These are phyloP conservation scores for Anthopleura xanthogrammica DNA, from an alignment of 92 coral and sea anemone species.

Conservation along the genomic window DNA sequence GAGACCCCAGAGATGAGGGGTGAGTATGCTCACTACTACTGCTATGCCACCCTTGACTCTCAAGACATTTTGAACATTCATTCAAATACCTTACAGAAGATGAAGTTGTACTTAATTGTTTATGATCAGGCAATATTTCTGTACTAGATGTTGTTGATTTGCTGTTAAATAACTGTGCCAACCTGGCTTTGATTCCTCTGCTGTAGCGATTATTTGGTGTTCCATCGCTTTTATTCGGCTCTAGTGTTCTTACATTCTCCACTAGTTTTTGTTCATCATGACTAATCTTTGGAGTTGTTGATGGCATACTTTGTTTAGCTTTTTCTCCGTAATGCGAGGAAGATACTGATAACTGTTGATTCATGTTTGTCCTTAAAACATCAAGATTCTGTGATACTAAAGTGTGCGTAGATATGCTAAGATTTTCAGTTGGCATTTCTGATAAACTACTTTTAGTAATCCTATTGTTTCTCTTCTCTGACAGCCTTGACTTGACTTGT, in stretches of 20 bases:
- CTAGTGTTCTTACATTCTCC: not conserved
- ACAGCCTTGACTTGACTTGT: not conserved
- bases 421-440: not conserved
- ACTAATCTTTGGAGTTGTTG: not conserved
- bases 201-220: conserved; percentile 74
- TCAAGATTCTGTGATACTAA: not conserved
- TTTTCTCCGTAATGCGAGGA: not conserved
- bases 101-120: not conserved
- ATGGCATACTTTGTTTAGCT: not conserved
- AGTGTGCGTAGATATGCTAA: not conserved
- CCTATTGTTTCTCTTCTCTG: not conserved
- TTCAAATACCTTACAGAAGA: conserved; percentile 29
- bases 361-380: not conserved
- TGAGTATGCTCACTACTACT: not conserved
- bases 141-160: conserved; percentile 26
- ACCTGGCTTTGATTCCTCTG: conserved; percentile 63
- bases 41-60: not conserved
- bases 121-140: conserved; percentile 17
- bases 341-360: not conserved
- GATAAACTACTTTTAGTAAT: not conserved
- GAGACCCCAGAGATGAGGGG: no score
- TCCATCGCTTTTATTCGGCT: not conserved
- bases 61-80: not conserved
- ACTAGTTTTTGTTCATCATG: not conserved
- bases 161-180: conserved; percentile 73